Evolutionary conservation across 2,113 vertebrate species (phyloP).

Genomic region (Euleptes europaea): DNA sequence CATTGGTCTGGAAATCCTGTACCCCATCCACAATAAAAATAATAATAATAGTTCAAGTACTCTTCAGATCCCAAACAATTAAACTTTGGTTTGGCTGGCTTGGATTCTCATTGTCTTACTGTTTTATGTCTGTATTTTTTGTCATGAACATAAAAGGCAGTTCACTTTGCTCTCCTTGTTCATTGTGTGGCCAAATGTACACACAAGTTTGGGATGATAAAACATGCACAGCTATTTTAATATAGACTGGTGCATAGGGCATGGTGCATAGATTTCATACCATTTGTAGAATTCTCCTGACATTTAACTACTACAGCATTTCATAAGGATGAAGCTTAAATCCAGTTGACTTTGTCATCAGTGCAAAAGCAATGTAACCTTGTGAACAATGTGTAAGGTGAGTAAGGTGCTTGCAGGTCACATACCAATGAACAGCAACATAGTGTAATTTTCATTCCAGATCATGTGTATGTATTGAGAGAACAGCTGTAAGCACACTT

Average conservation of each 20-base stretch:
- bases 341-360: neutral
- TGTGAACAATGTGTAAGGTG: rapidly evolving
- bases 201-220: neutral
- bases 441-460: constrained; percentile 73
- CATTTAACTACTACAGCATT: neutral
- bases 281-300: neutral
- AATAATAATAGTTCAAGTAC: neutral
- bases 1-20: too few species aligned
- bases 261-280: rapidly evolving
- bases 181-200: neutral
- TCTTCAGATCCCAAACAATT: neutral
- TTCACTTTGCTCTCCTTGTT: neutral
- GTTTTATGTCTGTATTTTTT: too few species aligned
- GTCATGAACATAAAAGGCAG: neutral
- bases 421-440: neutral
- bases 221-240: neutral
- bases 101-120: neutral
- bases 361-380: neutral
- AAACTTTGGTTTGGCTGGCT: neutral
- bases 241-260: neutral
- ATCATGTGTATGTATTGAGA: constrained; percentile 81
- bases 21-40: too few species aligned
- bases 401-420: neutral
- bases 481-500: constrained; percentile 88
- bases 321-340: constrained; percentile 4